Evolutionary conservation across 2,888 invertebrate species (phyloP).

Genomic region (Crematogaster levior): DNA sequence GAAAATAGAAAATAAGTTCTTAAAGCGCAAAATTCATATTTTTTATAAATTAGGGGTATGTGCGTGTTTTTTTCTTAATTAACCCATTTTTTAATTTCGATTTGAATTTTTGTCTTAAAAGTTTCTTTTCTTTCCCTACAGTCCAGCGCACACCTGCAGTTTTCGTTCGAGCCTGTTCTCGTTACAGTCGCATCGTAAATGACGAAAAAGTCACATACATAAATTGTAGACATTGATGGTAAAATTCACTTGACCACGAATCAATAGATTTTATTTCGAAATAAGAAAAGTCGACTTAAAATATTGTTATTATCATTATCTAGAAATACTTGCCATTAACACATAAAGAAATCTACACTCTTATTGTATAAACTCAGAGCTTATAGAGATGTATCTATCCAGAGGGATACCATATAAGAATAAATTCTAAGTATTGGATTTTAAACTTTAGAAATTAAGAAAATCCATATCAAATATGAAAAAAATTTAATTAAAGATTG

Average conservation of each 20-base stretch:
- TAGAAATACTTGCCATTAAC: conserved; percentile 22
- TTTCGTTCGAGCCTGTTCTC: conserved; percentile 84
- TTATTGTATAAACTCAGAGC: conserved; percentile 32
- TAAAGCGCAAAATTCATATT: not conserved
- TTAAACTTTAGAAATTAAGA: conserved; percentile 31
- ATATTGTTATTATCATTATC: conserved; percentile 15
- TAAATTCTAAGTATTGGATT: not conserved
- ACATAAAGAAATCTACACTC: not conserved
- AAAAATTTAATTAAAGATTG: not conserved
- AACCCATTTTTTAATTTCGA: not conserved
- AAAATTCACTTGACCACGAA: conserved; percentile 17
- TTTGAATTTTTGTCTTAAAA: not conserved
- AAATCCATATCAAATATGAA: not conserved
- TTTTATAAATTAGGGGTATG: not conserved
- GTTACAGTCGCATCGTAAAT: conserved; percentile 84
- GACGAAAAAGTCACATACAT: conserved; percentile 79
- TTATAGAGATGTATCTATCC: not conserved
- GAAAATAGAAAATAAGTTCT: not conserved
- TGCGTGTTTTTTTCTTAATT: not conserved
- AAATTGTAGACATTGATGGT: conserved; percentile 76
- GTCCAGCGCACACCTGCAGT: conserved; percentile 83
- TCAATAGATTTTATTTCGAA: not conserved
- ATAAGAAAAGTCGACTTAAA: conserved; percentile 26
- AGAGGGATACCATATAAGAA: conserved; percentile 14
- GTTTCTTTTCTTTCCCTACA: conserved; percentile 68